phyloP scores from a whole-genome alignment of 2,888 invertebrate genomes.

The Venustoraphidia nigricollis region DNA sequence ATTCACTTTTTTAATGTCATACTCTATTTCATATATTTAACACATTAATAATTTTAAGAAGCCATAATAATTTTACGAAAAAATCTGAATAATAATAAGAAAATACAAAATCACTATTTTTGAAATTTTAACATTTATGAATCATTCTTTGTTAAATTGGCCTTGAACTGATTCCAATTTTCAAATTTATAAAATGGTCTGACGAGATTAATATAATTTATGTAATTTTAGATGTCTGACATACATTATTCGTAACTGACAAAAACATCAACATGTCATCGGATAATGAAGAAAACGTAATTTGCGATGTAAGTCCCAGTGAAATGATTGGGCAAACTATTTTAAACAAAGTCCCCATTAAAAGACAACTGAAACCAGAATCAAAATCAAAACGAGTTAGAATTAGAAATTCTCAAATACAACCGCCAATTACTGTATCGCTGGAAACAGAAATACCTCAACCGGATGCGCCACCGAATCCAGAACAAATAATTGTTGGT shows the following conservation, averaged over 20 bases:
- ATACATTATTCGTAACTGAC: background rate
- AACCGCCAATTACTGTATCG: background rate
- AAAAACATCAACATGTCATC: background rate
- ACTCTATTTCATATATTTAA: too few species aligned
- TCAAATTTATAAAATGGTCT: too few species aligned
- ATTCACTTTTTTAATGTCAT: too few species aligned
- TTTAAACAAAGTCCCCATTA: background rate
- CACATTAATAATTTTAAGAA: too few species aligned
- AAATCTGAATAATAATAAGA: too few species aligned
- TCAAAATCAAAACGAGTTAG: background rate
- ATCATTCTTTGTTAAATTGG: too few species aligned
- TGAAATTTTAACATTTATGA: too few species aligned
- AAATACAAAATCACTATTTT: too few species aligned
- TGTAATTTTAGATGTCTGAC: too few species aligned
- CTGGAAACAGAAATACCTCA: background rate
- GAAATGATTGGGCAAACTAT: background rate
- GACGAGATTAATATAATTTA: too few species aligned
- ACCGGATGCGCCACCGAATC: background rate
- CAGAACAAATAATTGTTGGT: background rate
- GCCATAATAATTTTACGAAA: too few species aligned
- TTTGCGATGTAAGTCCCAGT: background rate
- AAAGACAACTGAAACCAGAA: constrained; percentile 1
- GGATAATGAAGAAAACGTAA: background rate
- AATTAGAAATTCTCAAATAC: background rate
- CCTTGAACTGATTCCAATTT: too few species aligned